Evolutionary conservation across 2,797 vertebrate species (phyloP).

Genomic region (Gambusia yucatana): DNA sequence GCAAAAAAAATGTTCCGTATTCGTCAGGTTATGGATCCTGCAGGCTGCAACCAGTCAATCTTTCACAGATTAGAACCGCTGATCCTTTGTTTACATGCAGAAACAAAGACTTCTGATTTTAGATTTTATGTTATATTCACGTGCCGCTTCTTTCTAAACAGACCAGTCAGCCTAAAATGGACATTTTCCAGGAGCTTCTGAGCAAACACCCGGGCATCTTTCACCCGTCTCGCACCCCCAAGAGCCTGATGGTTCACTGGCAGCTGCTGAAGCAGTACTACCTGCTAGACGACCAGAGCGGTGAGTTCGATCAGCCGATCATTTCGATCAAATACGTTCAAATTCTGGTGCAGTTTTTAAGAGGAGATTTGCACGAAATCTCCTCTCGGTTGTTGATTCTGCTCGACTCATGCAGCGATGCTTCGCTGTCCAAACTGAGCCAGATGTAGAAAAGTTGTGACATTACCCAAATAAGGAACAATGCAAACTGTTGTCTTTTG

Average conservation of each 20-base stretch:
- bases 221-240: constrained; percentile 90
- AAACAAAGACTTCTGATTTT: background rate
- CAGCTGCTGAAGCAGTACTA: constrained; percentile 97
- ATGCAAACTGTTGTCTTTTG: background rate
- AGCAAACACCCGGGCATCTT: constrained; percentile 91
- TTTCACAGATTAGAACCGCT: background rate
- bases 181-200: constrained; percentile 93
- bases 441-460: background rate
- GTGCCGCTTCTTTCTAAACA: constrained; percentile 60
- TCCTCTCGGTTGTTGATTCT: background rate
- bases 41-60: background rate
- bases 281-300: constrained; percentile 94
- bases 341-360: background rate
- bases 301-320: constrained; percentile 68
- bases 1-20: background rate
- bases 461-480: background rate
- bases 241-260: constrained; percentile 94
- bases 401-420: background rate
- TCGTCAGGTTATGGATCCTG: background rate
- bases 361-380: background rate
- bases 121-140: constrained; percentile 7
- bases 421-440: background rate
- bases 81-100: background rate
- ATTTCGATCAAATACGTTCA: background rate
- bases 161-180: constrained; percentile 92